Conservation (phyloP, 1,140 invertebrate species). For the Propsilocerus akamusi region DNA sequence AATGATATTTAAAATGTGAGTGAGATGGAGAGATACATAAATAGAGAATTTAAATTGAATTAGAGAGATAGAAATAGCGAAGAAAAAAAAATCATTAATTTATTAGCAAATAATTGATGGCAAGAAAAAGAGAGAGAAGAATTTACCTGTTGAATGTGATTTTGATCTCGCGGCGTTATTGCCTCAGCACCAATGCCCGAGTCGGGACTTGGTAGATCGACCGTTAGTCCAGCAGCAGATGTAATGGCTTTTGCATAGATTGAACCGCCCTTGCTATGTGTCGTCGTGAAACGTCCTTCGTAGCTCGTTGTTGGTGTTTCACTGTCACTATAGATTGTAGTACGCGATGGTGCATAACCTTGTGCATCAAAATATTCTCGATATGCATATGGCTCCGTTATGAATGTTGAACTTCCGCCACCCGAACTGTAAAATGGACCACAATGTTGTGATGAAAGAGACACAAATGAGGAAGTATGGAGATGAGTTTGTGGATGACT, state of each 20-base stretch:
- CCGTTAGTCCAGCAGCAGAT: conserved; percentile 55
- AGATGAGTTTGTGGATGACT: neutral
- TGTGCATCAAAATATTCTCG: conserved; percentile 23
- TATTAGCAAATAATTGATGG: neutral
- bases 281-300: conserved; percentile 19
- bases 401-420: conserved; percentile 16
- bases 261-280: conserved; percentile 12
- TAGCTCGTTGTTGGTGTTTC: conserved; percentile 15
- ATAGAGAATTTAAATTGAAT: no score
- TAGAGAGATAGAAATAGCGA: no score
- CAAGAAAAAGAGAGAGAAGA: neutral
- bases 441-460: neutral
- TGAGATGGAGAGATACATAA: no score
- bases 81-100: conserved; percentile 3
- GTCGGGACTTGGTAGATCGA: conserved; percentile 81
- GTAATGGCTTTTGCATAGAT: conserved; percentile 22
- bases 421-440: neutral
- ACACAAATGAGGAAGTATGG: neutral
- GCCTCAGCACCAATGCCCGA: conserved; percentile 80
- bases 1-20: no score
- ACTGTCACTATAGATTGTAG: conserved; percentile 17
- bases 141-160: conserved; percentile 72
- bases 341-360: conserved; percentile 15
- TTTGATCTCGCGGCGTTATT: conserved; percentile 74
- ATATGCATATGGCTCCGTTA: conserved; percentile 21